These are phyloP conservation scores for Oxystoma pomonae DNA, from an alignment of 2,888 invertebrate genomes.

Conservation along the genomic window DNA sequence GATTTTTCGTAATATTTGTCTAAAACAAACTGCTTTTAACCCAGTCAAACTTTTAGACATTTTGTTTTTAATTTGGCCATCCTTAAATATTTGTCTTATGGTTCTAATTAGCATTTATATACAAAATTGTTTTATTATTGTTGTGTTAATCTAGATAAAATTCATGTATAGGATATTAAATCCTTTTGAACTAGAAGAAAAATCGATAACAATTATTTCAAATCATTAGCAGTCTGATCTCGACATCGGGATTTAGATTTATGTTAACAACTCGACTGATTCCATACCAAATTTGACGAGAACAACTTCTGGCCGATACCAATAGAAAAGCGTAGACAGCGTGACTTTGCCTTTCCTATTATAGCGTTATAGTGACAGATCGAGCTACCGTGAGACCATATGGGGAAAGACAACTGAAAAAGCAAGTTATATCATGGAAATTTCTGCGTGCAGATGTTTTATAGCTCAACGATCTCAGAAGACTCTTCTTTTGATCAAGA, in stretches of 20 bases:
- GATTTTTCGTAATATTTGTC: no score
- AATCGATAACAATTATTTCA: slow-evolving; percentile 48
- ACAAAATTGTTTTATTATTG: no score
- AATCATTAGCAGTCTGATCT: slow-evolving; percentile 47
- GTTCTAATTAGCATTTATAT: no score
- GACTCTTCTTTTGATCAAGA: no score
- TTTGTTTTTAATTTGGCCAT: no score
- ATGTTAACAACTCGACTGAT: slow-evolving; percentile 45
- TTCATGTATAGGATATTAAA: no score
- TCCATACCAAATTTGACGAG: slow-evolving; percentile 49
- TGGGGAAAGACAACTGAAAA: slow-evolving; percentile 43
- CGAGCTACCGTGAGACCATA: slow-evolving; percentile 41
- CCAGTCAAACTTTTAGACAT: no score
- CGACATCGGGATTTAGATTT: slow-evolving; percentile 41
- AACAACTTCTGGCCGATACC: slow-evolving; percentile 45
- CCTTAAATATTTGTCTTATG: no score
- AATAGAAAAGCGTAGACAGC: slow-evolving; percentile 47
- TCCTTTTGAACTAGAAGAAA: no score
- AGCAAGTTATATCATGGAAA: slow-evolving; percentile 46
- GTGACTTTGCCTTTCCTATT: slow-evolving; percentile 48
- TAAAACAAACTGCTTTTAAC: no score
- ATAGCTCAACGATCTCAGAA: no score
- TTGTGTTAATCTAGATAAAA: no score
- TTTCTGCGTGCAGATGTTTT: slow-evolving; percentile 32
- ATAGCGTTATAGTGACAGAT: slow-evolving; percentile 42